These are phyloP conservation scores for Peromyscus leucopus DNA, from an alignment of 2,113 vertebrate genomes.

Conservation along the genomic window DNA sequence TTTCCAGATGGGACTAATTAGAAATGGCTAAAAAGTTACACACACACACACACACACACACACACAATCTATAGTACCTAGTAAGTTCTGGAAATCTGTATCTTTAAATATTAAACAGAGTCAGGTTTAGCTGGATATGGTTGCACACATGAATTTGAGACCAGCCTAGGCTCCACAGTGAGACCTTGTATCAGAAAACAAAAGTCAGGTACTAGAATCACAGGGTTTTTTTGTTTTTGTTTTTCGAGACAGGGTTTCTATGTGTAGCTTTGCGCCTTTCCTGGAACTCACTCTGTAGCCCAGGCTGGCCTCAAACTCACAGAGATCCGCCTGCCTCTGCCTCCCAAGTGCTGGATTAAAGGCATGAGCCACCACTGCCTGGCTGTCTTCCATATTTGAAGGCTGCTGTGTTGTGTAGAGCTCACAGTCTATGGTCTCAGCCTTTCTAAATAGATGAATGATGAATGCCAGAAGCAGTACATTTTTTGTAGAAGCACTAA, in stretches of 20 bases:
- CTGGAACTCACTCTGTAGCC: too few relatives aligned
- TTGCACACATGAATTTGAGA: not conserved
- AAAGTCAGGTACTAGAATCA: not conserved
- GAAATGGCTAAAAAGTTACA: slow-evolving; percentile 26
- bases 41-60: not conserved
- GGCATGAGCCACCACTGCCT: too few relatives aligned
- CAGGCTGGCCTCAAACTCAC: too few relatives aligned
- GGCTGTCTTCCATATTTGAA: not conserved
- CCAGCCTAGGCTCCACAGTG: not conserved
- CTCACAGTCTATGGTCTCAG: slow-evolving; percentile 13
- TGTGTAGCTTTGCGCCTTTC: too few relatives aligned
- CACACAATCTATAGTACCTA: not conserved
- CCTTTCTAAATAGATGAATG: slow-evolving; percentile 57
- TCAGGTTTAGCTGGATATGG: not conserved
- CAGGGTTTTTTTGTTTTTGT: not conserved
- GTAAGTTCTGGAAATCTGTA: slow-evolving; percentile 7
- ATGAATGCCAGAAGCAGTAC: slow-evolving; percentile 37
- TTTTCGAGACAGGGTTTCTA: too few relatives aligned
- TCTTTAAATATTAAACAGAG: not conserved
- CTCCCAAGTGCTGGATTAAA: too few relatives aligned
- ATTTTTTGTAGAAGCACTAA: slow-evolving; percentile 23
- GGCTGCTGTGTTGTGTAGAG: slow-evolving; percentile 38
- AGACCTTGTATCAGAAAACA: too few relatives aligned
- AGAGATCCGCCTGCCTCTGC: too few relatives aligned
- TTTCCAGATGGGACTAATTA: slow-evolving; percentile 13